Base-by-base conservation (phyloP, 1,140 invertebrate species). In the Psix sp. region DNA sequence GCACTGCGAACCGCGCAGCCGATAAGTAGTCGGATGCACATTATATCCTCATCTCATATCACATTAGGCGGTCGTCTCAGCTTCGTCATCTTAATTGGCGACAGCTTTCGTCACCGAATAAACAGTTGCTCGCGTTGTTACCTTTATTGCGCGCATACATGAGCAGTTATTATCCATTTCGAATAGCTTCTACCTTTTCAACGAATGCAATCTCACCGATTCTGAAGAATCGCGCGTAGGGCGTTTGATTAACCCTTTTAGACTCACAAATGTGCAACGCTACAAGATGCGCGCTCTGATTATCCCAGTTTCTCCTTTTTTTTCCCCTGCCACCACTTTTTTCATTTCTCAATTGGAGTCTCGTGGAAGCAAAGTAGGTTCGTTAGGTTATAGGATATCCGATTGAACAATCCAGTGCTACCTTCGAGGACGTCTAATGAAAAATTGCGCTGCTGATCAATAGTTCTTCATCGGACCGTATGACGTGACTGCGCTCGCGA, bases 11-110 rank as follows among this genome's bases (percentile, higher is more conserved):
- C 14, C 76, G 56, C 70, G 77, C 45, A 66, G 76, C 84, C 79
- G 83, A 82, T 83, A 83, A 80, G 72, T 86, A 80, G 84, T 82
- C 86, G 85, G 78, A 72, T 83, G 84, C 86, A 83, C 68, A 86
- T 86, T 81, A 87, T 84, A 81, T 83, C 48, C 57, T 76, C 81
- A 82, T 80, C 79, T 81, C 80, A 81, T 77, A 48, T 56, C 35
- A 40, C 36, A 42, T 45, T 51, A 24, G 7, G 7, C 21, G 3
- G 7, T 4, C 46, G 31, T 43, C 67, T 72, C 68, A 60, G 39
- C 52, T n/a, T 56, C 40, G 5, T 82, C 81, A 76, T 84, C 83
- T 84, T 84, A 84, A 83, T 84, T 85, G 82, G 79, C 78, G 79
- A 74, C 73, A 80, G 21, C 21, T 24, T 24, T 24, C 21, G 21